A percentile compares a stretch with the other conserved stretches of the same genome.
Conservation (phyloP, 2,113 vertebrate genomes). For the Sylvia atricapilla region DNA sequence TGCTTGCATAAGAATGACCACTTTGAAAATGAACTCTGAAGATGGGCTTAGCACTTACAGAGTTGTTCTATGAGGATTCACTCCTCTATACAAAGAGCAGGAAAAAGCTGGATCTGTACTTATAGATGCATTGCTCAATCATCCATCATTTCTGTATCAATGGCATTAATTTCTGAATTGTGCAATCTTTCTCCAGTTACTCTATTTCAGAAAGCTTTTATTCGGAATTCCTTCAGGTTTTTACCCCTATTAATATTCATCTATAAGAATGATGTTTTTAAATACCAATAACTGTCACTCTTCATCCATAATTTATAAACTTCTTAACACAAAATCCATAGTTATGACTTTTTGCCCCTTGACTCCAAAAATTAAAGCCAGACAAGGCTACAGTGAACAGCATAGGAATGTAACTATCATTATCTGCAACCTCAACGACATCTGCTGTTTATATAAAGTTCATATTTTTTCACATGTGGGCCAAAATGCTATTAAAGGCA, state of each 20-base stretch:
- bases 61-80: rapidly evolving
- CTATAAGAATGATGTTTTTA: slow-evolving; percentile 45
- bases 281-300: slow-evolving; percentile 48
- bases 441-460: slow-evolving; percentile 36
- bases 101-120: not conserved
- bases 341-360: slow-evolving; percentile 50
- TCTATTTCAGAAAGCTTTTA: not conserved
- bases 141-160: not conserved
- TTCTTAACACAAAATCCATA: slow-evolving; percentile 56
- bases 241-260: slow-evolving; percentile 54
- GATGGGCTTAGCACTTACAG: not conserved
- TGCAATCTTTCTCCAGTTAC: not conserved
- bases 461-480: slow-evolving; percentile 37
- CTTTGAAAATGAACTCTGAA: not conserved
- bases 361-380: slow-evolving; percentile 61
- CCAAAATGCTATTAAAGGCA: slow-evolving; percentile 63
- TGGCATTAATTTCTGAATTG: not conserved
- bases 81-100: not conserved
- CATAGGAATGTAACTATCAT: slow-evolving; percentile 12
- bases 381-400: not conserved
- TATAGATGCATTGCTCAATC: not conserved
- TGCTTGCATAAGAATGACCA: not conserved
- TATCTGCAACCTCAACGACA: slow-evolving; percentile 22
- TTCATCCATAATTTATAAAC: slow-evolving; percentile 69
- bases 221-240: slow-evolving; percentile 2